A percentile compares a stretch with the other conserved stretches of the same genome.
These are phyloP conservation scores for Austrofundulus limnaeus DNA, from an alignment of 2,113 vertebrate genomes.

Conservation along the genomic window DNA sequence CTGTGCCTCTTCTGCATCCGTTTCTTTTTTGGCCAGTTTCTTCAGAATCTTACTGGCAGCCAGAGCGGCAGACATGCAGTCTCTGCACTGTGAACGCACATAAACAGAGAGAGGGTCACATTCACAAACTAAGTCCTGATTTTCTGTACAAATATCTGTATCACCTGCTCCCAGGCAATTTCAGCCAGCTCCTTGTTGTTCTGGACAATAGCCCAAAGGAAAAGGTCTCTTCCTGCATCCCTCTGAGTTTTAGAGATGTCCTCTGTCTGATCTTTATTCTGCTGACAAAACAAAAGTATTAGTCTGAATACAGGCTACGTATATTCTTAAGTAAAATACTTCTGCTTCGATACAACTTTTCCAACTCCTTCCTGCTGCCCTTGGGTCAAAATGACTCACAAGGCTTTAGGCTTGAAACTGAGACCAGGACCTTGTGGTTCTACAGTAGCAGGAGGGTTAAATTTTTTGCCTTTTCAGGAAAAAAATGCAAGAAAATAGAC, in stretches of 20 bases:
- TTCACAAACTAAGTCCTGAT: neutral
- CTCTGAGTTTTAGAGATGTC: constrained; percentile 16
- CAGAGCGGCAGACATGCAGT: constrained; percentile 85
- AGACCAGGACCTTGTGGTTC: too few species aligned
- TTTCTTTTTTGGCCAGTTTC: constrained; percentile 85
- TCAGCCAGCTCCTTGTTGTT: constrained; percentile 88
- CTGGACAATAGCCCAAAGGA: constrained; percentile 95
- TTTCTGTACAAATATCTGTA: neutral
- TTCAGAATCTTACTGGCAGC: constrained; percentile 94
- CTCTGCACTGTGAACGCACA: constrained; percentile 72
- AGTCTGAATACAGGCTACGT: too few species aligned
- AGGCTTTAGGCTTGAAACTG: too few species aligned
- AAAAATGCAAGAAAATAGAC: too few species aligned
- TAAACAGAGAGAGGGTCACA: neutral
- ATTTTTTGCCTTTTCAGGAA: too few species aligned
- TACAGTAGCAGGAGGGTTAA: too few species aligned
- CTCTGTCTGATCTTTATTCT: constrained; percentile 40
- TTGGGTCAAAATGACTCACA: too few species aligned
- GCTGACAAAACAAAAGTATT: constrained; percentile 40
- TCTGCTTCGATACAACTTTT: too few species aligned
- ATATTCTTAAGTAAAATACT: too few species aligned
- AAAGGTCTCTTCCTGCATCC: constrained; percentile 85
- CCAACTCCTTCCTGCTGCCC: too few species aligned
- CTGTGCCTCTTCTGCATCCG: constrained; percentile 80
- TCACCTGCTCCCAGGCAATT: constrained; percentile 93